phyloP scores from a whole-genome alignment of 2,113 vertebrate genomes.

The Cnemophilus loriae region DNA sequence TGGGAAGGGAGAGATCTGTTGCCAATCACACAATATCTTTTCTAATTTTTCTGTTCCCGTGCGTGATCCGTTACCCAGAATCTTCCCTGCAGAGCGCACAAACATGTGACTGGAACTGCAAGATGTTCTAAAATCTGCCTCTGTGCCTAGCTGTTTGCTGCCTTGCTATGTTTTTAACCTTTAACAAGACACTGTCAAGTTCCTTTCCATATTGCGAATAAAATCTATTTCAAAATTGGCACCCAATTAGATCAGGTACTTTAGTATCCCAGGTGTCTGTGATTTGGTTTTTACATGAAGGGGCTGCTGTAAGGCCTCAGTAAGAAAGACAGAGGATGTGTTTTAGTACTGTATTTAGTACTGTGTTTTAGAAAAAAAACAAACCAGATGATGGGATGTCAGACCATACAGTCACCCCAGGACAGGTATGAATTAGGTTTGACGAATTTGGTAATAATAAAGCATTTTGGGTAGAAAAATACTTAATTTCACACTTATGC shows the following conservation, averaged over 20 bases:
- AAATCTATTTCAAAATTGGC: neutral
- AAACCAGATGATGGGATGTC: no score
- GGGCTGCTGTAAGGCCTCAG: neutral
- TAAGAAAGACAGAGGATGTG: neutral
- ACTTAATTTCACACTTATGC: neutral
- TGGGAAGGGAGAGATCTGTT: neutral
- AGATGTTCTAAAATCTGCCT: neutral
- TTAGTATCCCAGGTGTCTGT: neutral
- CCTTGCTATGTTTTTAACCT: neutral
- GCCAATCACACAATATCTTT: rapidly evolving
- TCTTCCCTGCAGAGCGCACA: neutral
- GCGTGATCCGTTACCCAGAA: neutral
- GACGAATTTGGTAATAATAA: neutral
- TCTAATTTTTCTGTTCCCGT: neutral
- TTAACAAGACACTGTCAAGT: neutral
- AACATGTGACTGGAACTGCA: rapidly evolving
- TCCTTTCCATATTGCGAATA: neutral
- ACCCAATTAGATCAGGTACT: neutral
- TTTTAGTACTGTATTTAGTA: neutral
- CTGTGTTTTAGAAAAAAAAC: no score
- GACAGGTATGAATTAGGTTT: neutral
- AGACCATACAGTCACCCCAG: no score
- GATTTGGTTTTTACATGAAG: neutral
- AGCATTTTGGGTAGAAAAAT: neutral
- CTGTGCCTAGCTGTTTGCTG: neutral